Percentiles rank a stretch among this genome's conserved stretches.
phyloP scores from a whole-genome alignment of 2,888 invertebrate species.

The Willowsia nigromaculata region DNA sequence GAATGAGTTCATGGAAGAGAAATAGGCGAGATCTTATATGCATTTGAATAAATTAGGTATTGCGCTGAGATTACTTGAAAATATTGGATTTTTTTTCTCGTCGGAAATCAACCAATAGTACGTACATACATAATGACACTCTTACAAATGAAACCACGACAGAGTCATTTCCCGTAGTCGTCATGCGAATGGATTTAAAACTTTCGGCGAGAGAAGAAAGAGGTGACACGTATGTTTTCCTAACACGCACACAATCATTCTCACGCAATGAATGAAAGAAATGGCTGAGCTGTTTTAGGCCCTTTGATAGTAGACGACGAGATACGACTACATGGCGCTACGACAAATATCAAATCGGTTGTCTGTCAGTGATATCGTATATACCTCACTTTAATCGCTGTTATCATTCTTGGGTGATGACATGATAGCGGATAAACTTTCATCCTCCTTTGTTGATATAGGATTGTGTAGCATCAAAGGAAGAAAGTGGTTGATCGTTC shows the following conservation, averaged over 20 bases:
- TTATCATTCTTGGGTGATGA: slow-evolving; percentile 12
- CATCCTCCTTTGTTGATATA: slow-evolving; percentile 11
- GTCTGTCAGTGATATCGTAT: background rate
- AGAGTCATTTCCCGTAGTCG: background rate
- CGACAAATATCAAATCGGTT: background rate
- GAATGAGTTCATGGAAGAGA: background rate
- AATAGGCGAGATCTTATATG: background rate
- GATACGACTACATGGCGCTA: background rate
- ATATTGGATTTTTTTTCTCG: background rate
- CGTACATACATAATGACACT: background rate
- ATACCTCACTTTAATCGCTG: background rate
- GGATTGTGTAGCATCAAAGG: background rate
- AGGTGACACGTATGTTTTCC: background rate
- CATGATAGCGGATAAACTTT: slow-evolving; percentile 22
- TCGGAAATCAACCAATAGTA: background rate
- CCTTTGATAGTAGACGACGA: too few species aligned
- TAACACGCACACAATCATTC: background rate
- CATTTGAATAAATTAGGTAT: background rate
- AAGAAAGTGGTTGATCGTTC: slow-evolving; percentile 35
- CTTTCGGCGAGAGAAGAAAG: background rate
- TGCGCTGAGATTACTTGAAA: background rate
- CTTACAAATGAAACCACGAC: background rate
- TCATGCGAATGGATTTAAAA: background rate
- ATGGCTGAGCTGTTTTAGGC: too few species aligned
- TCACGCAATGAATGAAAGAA: background rate